Conservation (phyloP, 2,888 invertebrate genomes). For the Phengaris arion region DNA sequence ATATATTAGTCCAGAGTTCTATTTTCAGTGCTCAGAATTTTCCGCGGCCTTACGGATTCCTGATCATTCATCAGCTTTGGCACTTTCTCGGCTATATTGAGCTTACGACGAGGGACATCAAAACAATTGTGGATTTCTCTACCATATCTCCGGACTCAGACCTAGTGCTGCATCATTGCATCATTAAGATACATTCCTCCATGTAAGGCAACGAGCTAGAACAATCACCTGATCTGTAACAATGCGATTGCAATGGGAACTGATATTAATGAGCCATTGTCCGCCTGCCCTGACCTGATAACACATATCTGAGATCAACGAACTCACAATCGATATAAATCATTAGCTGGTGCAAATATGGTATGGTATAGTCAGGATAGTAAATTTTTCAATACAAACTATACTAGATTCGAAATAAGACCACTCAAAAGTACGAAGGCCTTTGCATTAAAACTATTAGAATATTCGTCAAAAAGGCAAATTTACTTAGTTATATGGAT, state of each 20-base stretch:
- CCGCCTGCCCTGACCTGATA: conserved; percentile 4
- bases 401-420: too few species aligned
- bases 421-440: too few species aligned
- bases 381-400: not conserved
- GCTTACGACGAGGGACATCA: too few species aligned
- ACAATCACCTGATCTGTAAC: conserved; percentile 10
- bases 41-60: too few species aligned
- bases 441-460: too few species aligned
- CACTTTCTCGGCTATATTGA: too few species aligned
- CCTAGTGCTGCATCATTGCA: not conserved
- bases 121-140: not conserved
- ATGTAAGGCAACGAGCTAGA: not conserved
- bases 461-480: too few species aligned
- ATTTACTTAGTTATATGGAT: too few species aligned
- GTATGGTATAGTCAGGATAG: not conserved
- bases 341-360: not conserved
- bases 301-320: conserved; percentile 1
- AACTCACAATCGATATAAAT: not conserved
- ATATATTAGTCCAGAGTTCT: too few species aligned
- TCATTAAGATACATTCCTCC: not conserved
- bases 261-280: conserved; percentile 1
- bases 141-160: not conserved
- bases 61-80: too few species aligned
- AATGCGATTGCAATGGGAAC: not conserved
- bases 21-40: too few species aligned